Conservation (phyloP, 1,140 invertebrate species). For the Aphis gossypii region DNA sequence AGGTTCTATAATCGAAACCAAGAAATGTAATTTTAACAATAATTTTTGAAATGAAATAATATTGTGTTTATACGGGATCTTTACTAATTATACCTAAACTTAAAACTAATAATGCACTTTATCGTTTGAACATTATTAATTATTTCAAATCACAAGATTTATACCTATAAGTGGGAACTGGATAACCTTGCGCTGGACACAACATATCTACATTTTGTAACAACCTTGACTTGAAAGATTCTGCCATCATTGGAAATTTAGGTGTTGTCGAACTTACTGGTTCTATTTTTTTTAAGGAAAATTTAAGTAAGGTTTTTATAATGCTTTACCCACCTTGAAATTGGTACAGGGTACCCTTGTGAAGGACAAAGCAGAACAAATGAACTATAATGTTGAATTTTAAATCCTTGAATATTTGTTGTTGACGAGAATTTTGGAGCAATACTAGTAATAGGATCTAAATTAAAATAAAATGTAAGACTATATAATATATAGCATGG, state of each 20-base stretch:
- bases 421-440: conserved; percentile 66
- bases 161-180: conserved; percentile 75
- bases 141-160: neutral
- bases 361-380: conserved; percentile 69
- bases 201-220: conserved; percentile 66
- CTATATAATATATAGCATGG: neutral
- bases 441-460: conserved; percentile 73
- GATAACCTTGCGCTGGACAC: conserved; percentile 77
- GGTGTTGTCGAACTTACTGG: conserved; percentile 72
- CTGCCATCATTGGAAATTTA: conserved; percentile 63
- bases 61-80: neutral
- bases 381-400: conserved; percentile 70
- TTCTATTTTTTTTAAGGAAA: conserved; percentile 64
- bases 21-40: neutral
- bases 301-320: neutral
- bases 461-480: conserved; percentile 61
- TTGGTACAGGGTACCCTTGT: conserved; percentile 75
- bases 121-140: neutral
- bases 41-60: neutral
- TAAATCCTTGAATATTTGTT: conserved; percentile 59
- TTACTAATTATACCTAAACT: conserved; percentile 29
- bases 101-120: neutral
- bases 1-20: conserved; percentile 66
- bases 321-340: conserved; percentile 70
- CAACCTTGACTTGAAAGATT: conserved; percentile 65